A percentile compares a stretch with the other conserved stretches of the same genome.
Evolutionary conservation across 2,888 invertebrate species (phyloP).

Genomic region (Apodemia mormo): DNA sequence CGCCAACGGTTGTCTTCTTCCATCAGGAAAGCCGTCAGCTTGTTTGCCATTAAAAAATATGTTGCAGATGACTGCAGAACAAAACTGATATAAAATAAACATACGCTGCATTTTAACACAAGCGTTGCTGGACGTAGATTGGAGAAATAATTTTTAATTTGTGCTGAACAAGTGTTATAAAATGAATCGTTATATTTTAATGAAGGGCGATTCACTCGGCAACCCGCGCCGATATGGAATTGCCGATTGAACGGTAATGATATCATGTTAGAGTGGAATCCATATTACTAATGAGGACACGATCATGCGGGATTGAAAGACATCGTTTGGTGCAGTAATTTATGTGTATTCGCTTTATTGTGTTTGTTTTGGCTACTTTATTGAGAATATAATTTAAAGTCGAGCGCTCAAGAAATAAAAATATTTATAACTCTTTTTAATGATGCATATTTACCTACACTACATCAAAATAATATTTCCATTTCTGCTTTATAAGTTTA

Average conservation of each 20-base stretch:
- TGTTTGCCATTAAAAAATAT: too few species aligned
- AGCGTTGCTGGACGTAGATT: constrained; percentile 2
- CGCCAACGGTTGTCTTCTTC: too few species aligned
- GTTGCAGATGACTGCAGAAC: too few species aligned
- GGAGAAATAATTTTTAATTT: constrained; percentile 21
- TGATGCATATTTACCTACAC: constrained; percentile 2
- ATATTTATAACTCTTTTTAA: neutral
- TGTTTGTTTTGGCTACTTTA: constrained; percentile 8
- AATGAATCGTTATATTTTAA: constrained; percentile 38
- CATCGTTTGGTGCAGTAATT: constrained; percentile 36
- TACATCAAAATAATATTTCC: neutral
- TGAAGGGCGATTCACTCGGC: constrained; percentile 26
- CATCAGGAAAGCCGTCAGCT: too few species aligned
- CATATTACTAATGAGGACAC: constrained; percentile 60
- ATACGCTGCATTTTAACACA: neutral
- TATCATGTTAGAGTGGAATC: constrained; percentile 43
- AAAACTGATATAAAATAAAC: too few species aligned
- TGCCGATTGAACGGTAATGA: constrained; percentile 41
- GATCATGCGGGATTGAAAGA: constrained; percentile 48
- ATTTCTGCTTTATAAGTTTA: too few species aligned
- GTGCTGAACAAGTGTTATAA: constrained; percentile 16
- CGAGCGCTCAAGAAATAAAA: neutral
- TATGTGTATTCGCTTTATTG: constrained; percentile 28
- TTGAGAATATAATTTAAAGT: neutral
- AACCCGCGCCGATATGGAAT: constrained; percentile 22